Evolutionary conservation across 1,140 invertebrate species (phyloP), one percentile per base, ranked within the genome.

Genomic region (Pseudomyrmex concolor): DNA sequence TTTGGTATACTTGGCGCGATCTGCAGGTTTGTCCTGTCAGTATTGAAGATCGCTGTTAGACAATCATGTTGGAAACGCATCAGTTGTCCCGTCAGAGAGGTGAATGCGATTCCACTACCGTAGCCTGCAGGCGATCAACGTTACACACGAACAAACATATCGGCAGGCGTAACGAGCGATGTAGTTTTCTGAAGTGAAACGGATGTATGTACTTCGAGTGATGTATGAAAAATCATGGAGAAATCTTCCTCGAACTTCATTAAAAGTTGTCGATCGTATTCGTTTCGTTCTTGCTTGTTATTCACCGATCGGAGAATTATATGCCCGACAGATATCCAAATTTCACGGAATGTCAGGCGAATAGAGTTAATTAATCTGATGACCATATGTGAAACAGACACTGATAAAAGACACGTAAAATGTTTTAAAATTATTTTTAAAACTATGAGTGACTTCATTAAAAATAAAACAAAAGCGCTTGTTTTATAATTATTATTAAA

Each of bases 21-120:
- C 54, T 63, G 63, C 54, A 45, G 45, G 62, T 51, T 83, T 25
- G 71, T 83, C 55, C 68, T 59, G 51, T 25, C 9, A 15, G 82
- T 34, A 63, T 55, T 64, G 60, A 60, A 51, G 71, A 77, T 71
- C 60, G 57, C 71, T 67, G 85, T 81, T 76, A 74, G 78, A 84
- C 71, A 73, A 85, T 51, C 86, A 51, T 90, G 89, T 90, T 87
- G 89, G 87, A 90, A 90, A 90, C 78, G 87, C 89, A 90, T 90
- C 89, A 86, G 85, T 85, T 77, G 84, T 89, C 73, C 81, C 84
- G 62, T 59, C 59, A 74, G 73, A 73, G 55, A 67, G 63, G 25
- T 72, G 80, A 63, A 81, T 77, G 77, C 55, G 76, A 70, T 22
- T 54, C 59, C 45, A 73, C 84, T 63, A 62, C 51, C 76, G 51